Conservation (phyloP, 2,113 vertebrate genomes). For the Puffinus mauretanicus region DNA sequence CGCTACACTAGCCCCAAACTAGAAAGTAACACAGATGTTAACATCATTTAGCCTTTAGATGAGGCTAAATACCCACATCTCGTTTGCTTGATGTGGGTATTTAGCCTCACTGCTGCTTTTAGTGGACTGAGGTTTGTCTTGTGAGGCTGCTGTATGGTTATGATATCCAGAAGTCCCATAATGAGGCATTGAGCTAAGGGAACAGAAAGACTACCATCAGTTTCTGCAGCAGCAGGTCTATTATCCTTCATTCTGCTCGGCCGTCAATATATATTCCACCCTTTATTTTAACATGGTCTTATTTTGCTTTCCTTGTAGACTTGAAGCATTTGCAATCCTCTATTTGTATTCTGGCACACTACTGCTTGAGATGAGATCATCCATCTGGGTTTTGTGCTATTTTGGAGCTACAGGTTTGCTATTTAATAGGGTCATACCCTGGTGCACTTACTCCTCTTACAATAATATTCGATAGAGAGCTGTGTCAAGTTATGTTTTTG, state of each 20-base stretch:
- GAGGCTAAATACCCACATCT: not conserved
- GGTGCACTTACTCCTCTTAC: not conserved
- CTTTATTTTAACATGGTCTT: not conserved
- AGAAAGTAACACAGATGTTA: not conserved
- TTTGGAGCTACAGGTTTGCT: slow-evolving; percentile 37
- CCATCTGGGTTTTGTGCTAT: slow-evolving; percentile 1
- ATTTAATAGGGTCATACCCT: slow-evolving; percentile 42
- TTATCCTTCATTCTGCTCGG: not conserved
- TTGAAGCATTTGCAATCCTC: not conserved
- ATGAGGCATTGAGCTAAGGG: not conserved
- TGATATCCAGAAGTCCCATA: not conserved
- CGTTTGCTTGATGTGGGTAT: not conserved
- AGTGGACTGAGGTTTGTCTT: not conserved
- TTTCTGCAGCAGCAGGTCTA: not conserved
- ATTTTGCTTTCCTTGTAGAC: not conserved
- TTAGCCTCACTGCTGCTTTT: not conserved
- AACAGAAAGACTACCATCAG: not conserved
- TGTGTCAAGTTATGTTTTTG: not conserved
- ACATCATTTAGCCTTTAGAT: not conserved
- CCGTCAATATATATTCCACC: not conserved
- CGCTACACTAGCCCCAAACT: not conserved
- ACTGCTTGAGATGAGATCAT: slow-evolving; percentile 12
- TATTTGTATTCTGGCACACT: slow-evolving; percentile 32
- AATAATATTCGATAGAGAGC: not conserved
- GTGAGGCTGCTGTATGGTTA: not conserved